A percentile compares a stretch with the other conserved stretches of the same genome.
Evolutionary conservation across 2,797 vertebrate species (phyloP).

Genomic region (Cyclopterus lumpus): DNA sequence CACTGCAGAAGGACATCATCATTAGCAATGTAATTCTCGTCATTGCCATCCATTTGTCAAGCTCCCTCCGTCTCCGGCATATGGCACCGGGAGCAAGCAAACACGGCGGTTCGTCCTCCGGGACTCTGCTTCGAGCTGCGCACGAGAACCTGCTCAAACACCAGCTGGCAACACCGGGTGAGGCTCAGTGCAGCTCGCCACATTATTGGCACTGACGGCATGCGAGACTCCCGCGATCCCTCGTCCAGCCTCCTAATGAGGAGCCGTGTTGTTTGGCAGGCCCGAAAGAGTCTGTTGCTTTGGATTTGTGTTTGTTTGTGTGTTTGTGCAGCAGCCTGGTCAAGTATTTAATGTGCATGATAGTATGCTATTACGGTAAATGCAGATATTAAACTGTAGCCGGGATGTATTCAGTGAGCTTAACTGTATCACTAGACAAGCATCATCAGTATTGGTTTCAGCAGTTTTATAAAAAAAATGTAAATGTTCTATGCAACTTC

Average conservation of each 20-base stretch:
- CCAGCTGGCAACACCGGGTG: constrained; percentile 10
- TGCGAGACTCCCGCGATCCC: background rate
- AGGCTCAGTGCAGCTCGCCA: constrained; percentile 6
- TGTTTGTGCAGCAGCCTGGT: background rate
- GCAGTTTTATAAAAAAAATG: no score
- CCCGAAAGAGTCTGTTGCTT: background rate
- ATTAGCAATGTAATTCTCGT: constrained; percentile 54
- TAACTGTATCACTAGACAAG: background rate
- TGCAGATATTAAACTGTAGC: background rate
- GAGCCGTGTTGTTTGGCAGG: constrained; percentile 21
- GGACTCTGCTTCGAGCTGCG: constrained; percentile 12
- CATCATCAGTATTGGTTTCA: background rate
- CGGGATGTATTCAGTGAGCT: constrained; percentile 2
- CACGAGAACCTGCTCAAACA: constrained; percentile 6
- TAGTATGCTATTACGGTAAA: background rate
- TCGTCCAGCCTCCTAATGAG: constrained; percentile 32
- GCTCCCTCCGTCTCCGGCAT: constrained; percentile 46
- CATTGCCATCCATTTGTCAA: constrained; percentile 44
- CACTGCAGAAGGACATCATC: constrained; percentile 45
- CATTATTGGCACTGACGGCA: constrained; percentile 16
- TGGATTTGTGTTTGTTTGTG: background rate
- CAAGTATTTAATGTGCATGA: background rate
- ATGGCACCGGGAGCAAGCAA: constrained; percentile 28
- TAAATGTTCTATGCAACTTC: background rate
- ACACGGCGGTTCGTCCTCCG: constrained; percentile 2